Percentiles rank a stretch among this genome's conserved stretches.
Evolutionary conservation across 2,113 vertebrate genomes (phyloP).

Genomic region (Ciconia boyciana): DNA sequence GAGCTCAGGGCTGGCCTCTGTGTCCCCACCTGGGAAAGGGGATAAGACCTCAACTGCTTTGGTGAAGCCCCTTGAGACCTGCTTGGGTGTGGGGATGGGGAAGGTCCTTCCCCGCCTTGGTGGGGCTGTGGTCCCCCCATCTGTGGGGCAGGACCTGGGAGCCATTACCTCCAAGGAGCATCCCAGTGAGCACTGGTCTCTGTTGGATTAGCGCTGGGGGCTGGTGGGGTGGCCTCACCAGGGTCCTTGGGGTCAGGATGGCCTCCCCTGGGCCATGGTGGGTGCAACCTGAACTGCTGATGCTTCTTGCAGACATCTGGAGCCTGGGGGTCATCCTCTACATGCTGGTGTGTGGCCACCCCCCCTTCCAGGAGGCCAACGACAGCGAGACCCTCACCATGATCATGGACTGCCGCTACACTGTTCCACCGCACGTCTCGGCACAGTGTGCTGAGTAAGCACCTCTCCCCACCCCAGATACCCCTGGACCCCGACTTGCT

Average conservation of each 20-base stretch:
- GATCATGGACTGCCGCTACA: conserved; percentile 91
- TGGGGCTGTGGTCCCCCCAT: not conserved
- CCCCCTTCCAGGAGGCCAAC: conserved; percentile 89
- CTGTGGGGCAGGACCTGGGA: not conserved
- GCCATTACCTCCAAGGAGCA: not conserved
- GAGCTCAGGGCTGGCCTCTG: not conserved
- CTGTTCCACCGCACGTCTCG: conserved; percentile 76
- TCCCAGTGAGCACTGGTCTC: not conserved
- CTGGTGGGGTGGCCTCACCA: not conserved
- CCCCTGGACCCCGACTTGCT: rapidly evolving
- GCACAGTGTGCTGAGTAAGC: conserved; percentile 80
- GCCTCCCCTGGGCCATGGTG: not conserved
- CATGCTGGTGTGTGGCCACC: conserved; percentile 87
- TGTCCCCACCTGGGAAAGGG: not conserved
- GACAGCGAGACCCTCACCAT: conserved; percentile 91
- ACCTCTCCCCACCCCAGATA: not conserved
- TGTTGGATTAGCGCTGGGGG: not conserved
- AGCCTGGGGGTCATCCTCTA: conserved; percentile 90
- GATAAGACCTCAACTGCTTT: not conserved
- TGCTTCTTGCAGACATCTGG: conserved; percentile 82
- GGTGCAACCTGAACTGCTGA: not conserved
- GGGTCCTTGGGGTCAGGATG: not conserved
- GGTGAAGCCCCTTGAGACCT: not conserved
- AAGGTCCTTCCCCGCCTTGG: not conserved
- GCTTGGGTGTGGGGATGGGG: not conserved